Percentiles rank a stretch among this genome's conserved stretches.
phyloP scores from a whole-genome alignment of 2,888 invertebrate species.

The Cephus runcator region DNA sequence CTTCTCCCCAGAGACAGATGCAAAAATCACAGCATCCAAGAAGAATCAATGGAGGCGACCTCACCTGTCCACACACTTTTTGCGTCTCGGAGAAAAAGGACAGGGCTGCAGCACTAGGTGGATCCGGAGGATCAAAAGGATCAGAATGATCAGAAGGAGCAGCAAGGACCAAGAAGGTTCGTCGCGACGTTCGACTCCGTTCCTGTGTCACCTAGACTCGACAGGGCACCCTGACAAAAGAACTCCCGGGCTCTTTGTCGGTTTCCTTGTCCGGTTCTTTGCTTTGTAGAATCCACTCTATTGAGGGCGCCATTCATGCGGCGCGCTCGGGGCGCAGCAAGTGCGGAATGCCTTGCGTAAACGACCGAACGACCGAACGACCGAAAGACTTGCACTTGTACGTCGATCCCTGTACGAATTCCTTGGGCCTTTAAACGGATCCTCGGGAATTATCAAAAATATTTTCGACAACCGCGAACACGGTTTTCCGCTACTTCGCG shows the following conservation, averaged over 20 bases:
- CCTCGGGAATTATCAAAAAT: no score
- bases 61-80: constrained; percentile 61
- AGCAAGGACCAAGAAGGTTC: background rate
- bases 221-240: constrained; percentile 51
- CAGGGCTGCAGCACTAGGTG: constrained; percentile 6
- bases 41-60: constrained; percentile 51
- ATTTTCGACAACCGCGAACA: no score
- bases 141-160: no score
- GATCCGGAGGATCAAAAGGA: background rate
- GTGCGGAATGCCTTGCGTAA: constrained; percentile 63
- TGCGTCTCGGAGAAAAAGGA: constrained; percentile 29
- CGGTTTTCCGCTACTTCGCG: no score
- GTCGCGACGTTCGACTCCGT: constrained; percentile 30
- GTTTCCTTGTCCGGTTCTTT: constrained; percentile 44
- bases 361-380: constrained; percentile 23
- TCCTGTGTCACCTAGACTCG: constrained; percentile 58
- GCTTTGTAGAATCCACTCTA: constrained; percentile 30
- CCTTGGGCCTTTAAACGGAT: constrained; percentile 23
- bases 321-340: constrained; percentile 48
- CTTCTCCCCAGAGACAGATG: constrained; percentile 54
- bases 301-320: constrained; percentile 54
- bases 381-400: no score
- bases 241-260: constrained; percentile 56
- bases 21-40: constrained; percentile 50
- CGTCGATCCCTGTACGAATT: no score